Evolutionary conservation across 2,113 vertebrate genomes (phyloP), one percentile per base, ranked within the genome.

Genomic region (Phylloscopus trochilus): DNA sequence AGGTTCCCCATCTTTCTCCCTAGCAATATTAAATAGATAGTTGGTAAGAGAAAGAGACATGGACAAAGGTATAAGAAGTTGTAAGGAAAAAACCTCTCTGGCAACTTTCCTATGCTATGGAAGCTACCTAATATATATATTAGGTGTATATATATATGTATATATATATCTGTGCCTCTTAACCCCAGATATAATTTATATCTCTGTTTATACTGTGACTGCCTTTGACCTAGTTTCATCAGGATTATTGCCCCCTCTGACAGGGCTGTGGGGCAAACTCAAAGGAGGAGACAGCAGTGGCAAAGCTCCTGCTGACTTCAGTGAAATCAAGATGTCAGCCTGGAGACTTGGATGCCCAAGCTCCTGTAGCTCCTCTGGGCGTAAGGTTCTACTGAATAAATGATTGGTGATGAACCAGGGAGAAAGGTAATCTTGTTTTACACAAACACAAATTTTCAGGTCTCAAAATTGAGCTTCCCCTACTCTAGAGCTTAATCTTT

Each of bases 131-230:
- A 53, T 39, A 62, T 73, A 56, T 37, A 62, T 72, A 43, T 46
- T n/a, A n/a, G n/a, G n/a, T n/a, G n/a, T n/a, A n/a, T n/a, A n/a
- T n/a, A n/a, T n/a, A n/a, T n/a, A n/a, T n/a, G n/a, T 39, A 62
- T 73, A 56, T 37, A 62, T 72, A 43, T 46, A 66, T 20, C 41
- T 33, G 33, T 43, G 46, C 46, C 67, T 88, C 82, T 72, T 89
- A 80, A 58, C 31, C 63, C 78, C 67, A 83, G 58, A 53, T 49
- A 85, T 35, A 56, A 79, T 82, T 91, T 93, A 49, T 73, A 63
- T 49, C 39, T 83, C 20, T 74, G 1, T 79, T 95, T 93, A 52
- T 53, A 44, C 30, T 27, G 27, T 52, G 30, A n/a, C 63, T 72
- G 30, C 7, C 1, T 79, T 93, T 91, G 66, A 31, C 84, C 46